Evolutionary conservation across 2,888 invertebrate species (phyloP), one percentile per base, ranked within the genome.

Genomic region (Apoderus coryli): DNA sequence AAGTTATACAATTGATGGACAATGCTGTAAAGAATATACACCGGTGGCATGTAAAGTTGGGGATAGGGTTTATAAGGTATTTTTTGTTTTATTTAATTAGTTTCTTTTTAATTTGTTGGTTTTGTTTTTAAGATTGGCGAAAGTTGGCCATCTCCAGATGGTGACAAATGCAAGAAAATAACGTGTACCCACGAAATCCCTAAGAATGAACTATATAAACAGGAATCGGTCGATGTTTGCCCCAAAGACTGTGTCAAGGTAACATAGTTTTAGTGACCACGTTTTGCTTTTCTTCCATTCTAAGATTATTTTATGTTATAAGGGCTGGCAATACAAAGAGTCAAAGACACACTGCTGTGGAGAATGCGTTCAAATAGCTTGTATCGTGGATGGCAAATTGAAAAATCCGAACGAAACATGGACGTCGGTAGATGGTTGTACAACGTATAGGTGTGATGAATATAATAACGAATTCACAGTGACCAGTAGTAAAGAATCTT

Each of bases 381-480:
- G 78, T 47, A 59, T 72, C 1, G 56, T 67, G 22, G 60, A 61
- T 16, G 67, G 63, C 1, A 38, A 45, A 12, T 43, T 65, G 16
- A 62, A 61, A 29, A 43, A 53, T 13, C 54, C 68, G 10, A 70
- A 65, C 0, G 60, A 65, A 25, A 55, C 55, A 24, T 78, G 77
- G 78, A 56, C 54, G 1, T 72, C 74, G 0, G 29, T 50, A 0
- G 76, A 77, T 55, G 60, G 60, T 45, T 78, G 78, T 48, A 67
- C 65, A 4, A 65, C 63, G 38, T 76, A 64, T 46, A 60, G 62
- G 2, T 79, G 78, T 44, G 55, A 64, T 11, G 39, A 43, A 22
- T 36, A 47, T 14, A 32, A 29, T 22, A n/a, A 31, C 4, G 26
- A 10, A 10, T 14, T 27, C 9, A 6, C 19, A 9, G 50, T 57